phyloP scores from a whole-genome alignment of 1,140 invertebrate genomes.

The Eupeodes corollae region DNA sequence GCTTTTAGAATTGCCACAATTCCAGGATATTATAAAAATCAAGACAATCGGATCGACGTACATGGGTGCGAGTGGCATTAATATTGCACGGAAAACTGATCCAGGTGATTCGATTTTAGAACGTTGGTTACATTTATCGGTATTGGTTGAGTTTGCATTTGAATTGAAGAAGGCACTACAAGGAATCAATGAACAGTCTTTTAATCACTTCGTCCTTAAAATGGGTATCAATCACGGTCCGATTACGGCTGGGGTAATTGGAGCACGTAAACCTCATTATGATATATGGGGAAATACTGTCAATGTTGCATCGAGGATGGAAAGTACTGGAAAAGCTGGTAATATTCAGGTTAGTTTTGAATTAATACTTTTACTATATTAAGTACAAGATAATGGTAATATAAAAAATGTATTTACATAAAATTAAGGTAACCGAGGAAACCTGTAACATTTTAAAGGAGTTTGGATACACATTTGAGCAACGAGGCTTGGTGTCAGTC shows the following conservation, averaged over 20 bases:
- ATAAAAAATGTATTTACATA: not conserved
- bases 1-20: conserved; percentile 73
- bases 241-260: conserved; percentile 89
- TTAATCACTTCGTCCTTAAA: conserved; percentile 89
- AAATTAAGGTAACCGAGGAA: conserved; percentile 78
- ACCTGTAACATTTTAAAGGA: conserved; percentile 73
- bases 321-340: conserved; percentile 89
- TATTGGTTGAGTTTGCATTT: conserved; percentile 81
- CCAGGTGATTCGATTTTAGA: conserved; percentile 55
- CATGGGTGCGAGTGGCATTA: conserved; percentile 91
- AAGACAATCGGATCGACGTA: conserved; percentile 97
- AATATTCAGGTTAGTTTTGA: conserved; percentile 68
- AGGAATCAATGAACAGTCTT: conserved; percentile 87
- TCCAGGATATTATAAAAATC: conserved; percentile 89
- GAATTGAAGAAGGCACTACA: conserved; percentile 80
- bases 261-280: conserved; percentile 88
- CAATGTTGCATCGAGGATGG: conserved; percentile 92
- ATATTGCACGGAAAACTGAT: conserved; percentile 56
- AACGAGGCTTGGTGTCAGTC: conserved; percentile 80
- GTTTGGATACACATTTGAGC: conserved; percentile 84
- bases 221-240: conserved; percentile 94
- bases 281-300: conserved; percentile 92
- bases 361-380: not conserved
- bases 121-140: conserved; percentile 72
- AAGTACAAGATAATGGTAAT: not conserved